These are phyloP conservation scores for Cydia pomonella DNA, from an alignment of 1,140 invertebrate genomes.

Conservation along the genomic window DNA sequence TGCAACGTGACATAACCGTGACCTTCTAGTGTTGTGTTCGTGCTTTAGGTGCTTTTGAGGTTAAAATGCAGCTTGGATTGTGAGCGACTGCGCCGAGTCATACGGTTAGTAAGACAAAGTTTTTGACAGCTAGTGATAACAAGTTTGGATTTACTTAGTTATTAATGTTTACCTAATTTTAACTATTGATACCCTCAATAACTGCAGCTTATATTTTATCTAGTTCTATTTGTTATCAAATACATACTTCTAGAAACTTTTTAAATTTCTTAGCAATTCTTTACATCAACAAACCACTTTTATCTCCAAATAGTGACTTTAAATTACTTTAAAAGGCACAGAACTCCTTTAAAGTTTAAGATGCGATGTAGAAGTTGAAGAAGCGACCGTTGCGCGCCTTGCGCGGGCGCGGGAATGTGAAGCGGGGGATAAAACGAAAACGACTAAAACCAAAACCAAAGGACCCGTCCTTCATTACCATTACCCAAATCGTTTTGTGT, in stretches of 20 bases:
- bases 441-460: conserved; percentile 28
- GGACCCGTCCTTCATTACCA: conserved; percentile 2
- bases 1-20: conserved; percentile 77
- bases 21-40: conserved; percentile 72
- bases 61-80: conserved; percentile 79
- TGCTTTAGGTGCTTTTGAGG: conserved; percentile 75
- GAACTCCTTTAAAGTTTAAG: conserved; percentile 10
- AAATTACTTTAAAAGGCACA: not conserved
- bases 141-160: conserved; percentile 25
- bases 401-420: conserved; percentile 29
- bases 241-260: not conserved
- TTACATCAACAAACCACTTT: not conserved
- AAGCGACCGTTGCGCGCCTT: conserved; percentile 22
- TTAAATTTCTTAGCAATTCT: not conserved
- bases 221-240: not conserved
- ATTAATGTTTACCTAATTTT: not conserved
- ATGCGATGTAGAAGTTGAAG: conserved; percentile 20
- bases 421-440: conserved; percentile 14
- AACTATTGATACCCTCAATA: not conserved
- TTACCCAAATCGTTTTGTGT: conserved; percentile 27
- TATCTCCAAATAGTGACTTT: not conserved
- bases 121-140: conserved; percentile 53
- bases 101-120: conserved; percentile 69
- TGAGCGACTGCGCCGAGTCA: conserved; percentile 74
- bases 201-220: not conserved